A percentile compares a stretch with the other conserved stretches of the same genome.
phyloP scores from a whole-genome alignment of 2,113 vertebrate genomes.

The Apaloderma vittatum region DNA sequence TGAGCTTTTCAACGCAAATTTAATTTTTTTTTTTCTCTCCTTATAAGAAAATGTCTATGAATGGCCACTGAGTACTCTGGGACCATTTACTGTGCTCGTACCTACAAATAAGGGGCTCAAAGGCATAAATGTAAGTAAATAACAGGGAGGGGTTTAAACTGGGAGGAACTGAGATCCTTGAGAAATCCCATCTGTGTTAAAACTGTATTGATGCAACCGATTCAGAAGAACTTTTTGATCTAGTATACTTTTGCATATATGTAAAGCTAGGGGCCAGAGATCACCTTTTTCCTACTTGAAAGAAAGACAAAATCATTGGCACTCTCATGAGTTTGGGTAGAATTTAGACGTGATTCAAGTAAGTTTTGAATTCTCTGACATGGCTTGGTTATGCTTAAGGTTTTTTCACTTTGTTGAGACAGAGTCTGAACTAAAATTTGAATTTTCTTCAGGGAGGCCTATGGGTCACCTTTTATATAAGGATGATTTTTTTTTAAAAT shows the following conservation, averaged over 20 bases:
- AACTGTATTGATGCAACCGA: not conserved
- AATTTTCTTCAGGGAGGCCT: not conserved
- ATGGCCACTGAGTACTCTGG: constrained; percentile 86
- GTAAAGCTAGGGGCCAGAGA: not conserved
- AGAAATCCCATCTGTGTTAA: not conserved
- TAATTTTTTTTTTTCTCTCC: not conserved
- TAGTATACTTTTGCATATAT: not conserved
- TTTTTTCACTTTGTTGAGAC: not conserved
- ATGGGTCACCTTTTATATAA: not conserved
- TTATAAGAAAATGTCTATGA: constrained; percentile 81
- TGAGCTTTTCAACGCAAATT: not conserved
- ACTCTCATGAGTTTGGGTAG: not conserved
- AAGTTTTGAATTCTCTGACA: not conserved
- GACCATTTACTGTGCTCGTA: constrained; percentile 91
- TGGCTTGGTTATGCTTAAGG: accelerated
- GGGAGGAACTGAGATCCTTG: not conserved
- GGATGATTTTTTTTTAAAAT: not conserved
- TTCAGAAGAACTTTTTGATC: not conserved
- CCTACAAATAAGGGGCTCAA: constrained; percentile 87
- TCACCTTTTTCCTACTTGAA: not conserved
- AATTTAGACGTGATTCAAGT: not conserved
- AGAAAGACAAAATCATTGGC: not conserved
- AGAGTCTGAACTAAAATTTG: not conserved
- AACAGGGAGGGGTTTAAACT: not conserved
- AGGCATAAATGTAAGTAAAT: constrained; percentile 78